These are phyloP conservation scores for Platyscapa corneri DNA, from an alignment of 1,140 invertebrate genomes.

Conservation along the genomic window DNA sequence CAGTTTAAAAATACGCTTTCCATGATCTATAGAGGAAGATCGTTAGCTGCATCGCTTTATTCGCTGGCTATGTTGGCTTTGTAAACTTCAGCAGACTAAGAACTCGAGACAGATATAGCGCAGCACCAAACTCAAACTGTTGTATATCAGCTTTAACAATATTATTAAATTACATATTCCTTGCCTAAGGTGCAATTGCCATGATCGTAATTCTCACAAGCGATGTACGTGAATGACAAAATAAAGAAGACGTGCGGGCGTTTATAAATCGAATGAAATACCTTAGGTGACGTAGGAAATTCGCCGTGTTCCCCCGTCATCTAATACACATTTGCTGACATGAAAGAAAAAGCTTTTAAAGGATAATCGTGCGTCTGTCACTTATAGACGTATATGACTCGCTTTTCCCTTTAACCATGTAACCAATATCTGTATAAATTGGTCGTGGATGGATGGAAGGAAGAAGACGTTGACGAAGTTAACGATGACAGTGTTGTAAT, in stretches of 20 bases:
- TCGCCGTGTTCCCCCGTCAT: background rate
- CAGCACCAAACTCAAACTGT: background rate
- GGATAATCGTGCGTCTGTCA: conserved; percentile 26
- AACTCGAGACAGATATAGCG: background rate
- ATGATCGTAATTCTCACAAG: background rate
- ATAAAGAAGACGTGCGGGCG: background rate
- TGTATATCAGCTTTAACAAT: background rate
- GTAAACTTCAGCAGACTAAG: background rate
- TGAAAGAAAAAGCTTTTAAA: conserved; percentile 40
- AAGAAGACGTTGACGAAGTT: conserved; percentile 5
- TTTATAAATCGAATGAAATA: conserved; percentile 15
- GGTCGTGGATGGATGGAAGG: background rate
- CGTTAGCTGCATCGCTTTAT: too few species aligned
- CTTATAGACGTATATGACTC: background rate
- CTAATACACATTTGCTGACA: background rate
- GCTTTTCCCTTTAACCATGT: background rate
- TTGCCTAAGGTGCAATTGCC: background rate
- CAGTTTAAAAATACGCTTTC: too few species aligned
- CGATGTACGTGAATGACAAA: background rate
- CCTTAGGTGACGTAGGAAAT: background rate
- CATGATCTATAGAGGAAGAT: too few species aligned
- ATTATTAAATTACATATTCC: conserved; percentile 22
- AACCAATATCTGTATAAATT: background rate
- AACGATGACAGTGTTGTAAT: conserved; percentile 24
- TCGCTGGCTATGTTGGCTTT: background rate